Conservation (phyloP, 2,113 vertebrate species). For the Dasyurus viverrinus region DNA sequence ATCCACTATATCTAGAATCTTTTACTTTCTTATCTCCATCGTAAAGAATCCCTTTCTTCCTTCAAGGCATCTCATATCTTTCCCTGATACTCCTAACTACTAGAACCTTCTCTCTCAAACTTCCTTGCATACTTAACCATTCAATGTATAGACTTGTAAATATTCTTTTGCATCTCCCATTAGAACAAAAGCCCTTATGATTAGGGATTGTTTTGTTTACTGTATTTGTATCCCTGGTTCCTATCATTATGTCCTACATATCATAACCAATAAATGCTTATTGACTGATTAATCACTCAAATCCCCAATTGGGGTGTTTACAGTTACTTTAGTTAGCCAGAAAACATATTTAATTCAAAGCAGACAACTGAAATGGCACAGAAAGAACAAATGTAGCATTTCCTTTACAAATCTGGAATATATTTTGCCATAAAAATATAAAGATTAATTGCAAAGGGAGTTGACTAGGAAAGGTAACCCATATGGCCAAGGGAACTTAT, state of each 20-base stretch:
- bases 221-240: not conserved
- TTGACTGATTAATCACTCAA: no score
- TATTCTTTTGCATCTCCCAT: not conserved
- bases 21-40: not conserved
- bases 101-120: not conserved
- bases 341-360: not conserved
- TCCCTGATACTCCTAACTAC: not conserved
- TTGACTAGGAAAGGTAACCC: not conserved
- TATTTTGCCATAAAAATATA: not conserved
- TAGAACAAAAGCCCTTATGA: not conserved
- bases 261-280: not conserved
- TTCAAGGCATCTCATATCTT: not conserved
- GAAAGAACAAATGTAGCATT: not conserved
- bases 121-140: not conserved
- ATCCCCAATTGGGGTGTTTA: not conserved
- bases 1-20: not conserved
- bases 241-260: not conserved
- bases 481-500: not conserved
- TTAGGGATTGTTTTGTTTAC: not conserved
- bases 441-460: not conserved
- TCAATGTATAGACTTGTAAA: not conserved
- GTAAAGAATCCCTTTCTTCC: not conserved
- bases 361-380: not conserved
- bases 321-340: not conserved
- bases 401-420: not conserved